Base-by-base conservation (phyloP, 2,888 invertebrate species). In the Ametastegia equiseti region DNA sequence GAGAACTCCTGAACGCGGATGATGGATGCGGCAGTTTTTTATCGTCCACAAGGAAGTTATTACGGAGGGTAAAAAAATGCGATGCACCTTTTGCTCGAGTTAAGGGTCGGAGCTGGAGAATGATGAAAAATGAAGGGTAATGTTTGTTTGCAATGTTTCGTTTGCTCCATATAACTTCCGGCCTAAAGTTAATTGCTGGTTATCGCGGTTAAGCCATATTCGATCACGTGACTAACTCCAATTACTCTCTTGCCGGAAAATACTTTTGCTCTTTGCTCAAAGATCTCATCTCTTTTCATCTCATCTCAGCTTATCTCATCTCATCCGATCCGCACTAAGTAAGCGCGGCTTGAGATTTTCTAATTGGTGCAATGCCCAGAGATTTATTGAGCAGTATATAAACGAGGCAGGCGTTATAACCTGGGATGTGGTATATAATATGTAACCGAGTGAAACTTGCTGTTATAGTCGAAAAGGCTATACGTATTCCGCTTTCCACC, bases 21-120 rank as follows among this genome's bases (percentile, higher is more conserved):
- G 88, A 88, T 88, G 88, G 88, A 88, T 88, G 88, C 84, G 84
- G 85, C 83, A 81, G 87, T 88, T 88, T 87, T 88, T 88, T 86
- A 86, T 85, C 83, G 84, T 85, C 85, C 87, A 85, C 84, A 85
- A 88, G 88, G 87, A 88, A 88, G 88, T 88, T 87, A 88, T 88
- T 88, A 87, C 84, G 84, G 84, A 84, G 83, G 71, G 30, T 65
- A 71, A 83, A 84, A 85, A 86, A 75, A 36, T 75, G 27, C 0
- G 75, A 75, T 54, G 54, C 54, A 75, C 50, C 54, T 75, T 75
- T 54, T 75, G 50, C 75, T 75, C 75, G 54, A 75, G 75, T 75
- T 75, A 75, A 75, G 75, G 75, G 54, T 36, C 54, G 75, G 54
- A 54, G 47, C n/a, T n/a, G n/a, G n/a, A 50, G 11, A 11, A 69